phyloP scores from a whole-genome alignment of 1,140 invertebrate species.

The Tenebrio molitor region DNA sequence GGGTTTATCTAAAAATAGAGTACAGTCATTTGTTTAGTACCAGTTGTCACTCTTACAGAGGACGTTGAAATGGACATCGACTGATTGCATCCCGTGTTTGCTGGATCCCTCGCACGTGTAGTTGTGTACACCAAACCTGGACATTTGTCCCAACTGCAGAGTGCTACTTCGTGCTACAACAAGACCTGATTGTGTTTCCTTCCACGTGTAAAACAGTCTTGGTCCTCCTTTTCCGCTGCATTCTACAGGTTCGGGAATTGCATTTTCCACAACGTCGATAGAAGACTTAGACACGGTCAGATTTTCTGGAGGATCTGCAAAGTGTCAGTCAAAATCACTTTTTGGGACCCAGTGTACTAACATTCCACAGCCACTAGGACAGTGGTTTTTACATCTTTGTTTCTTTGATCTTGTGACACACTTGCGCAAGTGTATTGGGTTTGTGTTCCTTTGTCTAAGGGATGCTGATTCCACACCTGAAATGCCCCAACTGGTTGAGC shows the following conservation, averaged over 20 bases:
- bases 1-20: not conserved
- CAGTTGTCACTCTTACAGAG: not conserved
- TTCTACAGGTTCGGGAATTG: not conserved
- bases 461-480: no score
- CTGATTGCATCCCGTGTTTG: not conserved
- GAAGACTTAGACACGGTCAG: not conserved
- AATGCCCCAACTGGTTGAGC: no score
- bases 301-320: not conserved
- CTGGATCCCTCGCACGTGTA: not conserved
- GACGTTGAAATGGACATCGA: not conserved
- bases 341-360: no score
- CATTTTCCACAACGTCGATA: not conserved
- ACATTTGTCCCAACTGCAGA: not conserved
- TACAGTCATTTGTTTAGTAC: no score
- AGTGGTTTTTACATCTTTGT: no score
- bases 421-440: no score
- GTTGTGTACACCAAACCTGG: not conserved
- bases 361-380: not conserved
- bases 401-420: no score
- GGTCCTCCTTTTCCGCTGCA: not conserved
- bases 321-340: no score
- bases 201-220: not conserved
- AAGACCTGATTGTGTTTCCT: not conserved
- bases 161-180: not conserved
- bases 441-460: no score